Evolutionary conservation across 2,113 vertebrate species (phyloP), one percentile per base, ranked within the genome.

Genomic region (Odontesthes bonariensis): DNA sequence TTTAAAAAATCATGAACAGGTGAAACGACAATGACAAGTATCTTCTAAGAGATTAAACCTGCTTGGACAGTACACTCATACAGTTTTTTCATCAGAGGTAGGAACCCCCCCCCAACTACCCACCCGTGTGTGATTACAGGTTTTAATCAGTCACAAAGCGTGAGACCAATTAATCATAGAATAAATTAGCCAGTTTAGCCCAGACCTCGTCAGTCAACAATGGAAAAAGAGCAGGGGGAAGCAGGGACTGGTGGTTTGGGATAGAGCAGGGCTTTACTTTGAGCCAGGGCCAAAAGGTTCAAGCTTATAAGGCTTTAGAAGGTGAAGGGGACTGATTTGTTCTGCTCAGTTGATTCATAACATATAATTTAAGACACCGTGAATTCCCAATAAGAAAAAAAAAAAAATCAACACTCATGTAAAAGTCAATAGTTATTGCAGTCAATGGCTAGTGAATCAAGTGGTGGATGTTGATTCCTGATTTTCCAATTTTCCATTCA

Each of bases 91-190:
- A 72, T 72, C 54, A 53, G 73, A 70, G 64, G 82, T 51, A 5
- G 61, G 27, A 27, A 70, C 52, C 47, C 22, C 14, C 59, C 72
- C 69, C 59, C 71, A 8, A 6, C 81, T 76, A 57, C 72, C 62
- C 73, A 73, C 80, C 73, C 64, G 62, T 81, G 89, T 83, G 79
- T 58, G 78, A 91, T 92, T 92, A 89, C 79, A 88, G 83, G 86
- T 87, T 92, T 90, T 90, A 92, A 92, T 92, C 89, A 92, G 85
- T 81, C 77, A 64, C 86, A 86, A 75, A 82, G 82, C 76, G 63
- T 40, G 46, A 87, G 83, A 88, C 77, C 89, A 91, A 89, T 93
- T 91, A 86, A 91, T 90, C 66, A 61, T 51, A 60, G 86, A 90
- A 91, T 88, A 87, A 90, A 92, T 92, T 86, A 88, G 73, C 69